phyloP scores from a whole-genome alignment of 1,140 invertebrate genomes.

The Nixonia krombeini region DNA sequence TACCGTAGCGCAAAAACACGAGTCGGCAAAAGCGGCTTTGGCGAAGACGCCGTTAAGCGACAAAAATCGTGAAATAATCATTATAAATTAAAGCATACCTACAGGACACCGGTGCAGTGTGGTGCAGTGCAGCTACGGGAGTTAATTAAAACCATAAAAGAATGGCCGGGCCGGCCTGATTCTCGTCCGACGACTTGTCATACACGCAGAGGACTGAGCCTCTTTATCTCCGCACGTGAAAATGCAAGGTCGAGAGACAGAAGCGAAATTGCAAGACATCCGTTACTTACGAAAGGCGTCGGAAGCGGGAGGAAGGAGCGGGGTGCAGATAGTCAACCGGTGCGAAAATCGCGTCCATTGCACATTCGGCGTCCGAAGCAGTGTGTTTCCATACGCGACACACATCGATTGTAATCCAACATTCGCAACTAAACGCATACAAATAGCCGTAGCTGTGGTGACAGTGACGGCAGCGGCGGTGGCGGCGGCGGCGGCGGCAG shows the following conservation, averaged over 20 bases:
- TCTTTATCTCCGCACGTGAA: constrained; percentile 26
- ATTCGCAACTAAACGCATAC: constrained; percentile 3
- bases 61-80: background rate
- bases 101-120: no score
- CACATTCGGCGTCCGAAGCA: constrained; percentile 57
- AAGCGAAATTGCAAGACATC: constrained; percentile 45
- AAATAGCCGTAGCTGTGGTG: no score
- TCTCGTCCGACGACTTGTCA: constrained; percentile 26
- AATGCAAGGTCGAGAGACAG: constrained; percentile 28
- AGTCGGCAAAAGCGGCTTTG: background rate
- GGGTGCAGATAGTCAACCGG: constrained; percentile 61
- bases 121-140: no score
- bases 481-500: no score
- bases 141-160: constrained; percentile 9
- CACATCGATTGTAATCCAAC: background rate
- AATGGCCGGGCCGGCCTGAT: constrained; percentile 19
- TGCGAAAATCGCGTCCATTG: constrained; percentile 62
- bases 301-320: constrained; percentile 22
- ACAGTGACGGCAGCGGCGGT: no score
- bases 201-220: constrained; percentile 22
- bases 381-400: background rate
- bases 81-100: no score
- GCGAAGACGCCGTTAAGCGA: no score
- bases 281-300: constrained; percentile 42
- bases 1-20: background rate